phyloP scores from a whole-genome alignment of 1,140 invertebrate genomes.

The Pentalonia nigronervosa region DNA sequence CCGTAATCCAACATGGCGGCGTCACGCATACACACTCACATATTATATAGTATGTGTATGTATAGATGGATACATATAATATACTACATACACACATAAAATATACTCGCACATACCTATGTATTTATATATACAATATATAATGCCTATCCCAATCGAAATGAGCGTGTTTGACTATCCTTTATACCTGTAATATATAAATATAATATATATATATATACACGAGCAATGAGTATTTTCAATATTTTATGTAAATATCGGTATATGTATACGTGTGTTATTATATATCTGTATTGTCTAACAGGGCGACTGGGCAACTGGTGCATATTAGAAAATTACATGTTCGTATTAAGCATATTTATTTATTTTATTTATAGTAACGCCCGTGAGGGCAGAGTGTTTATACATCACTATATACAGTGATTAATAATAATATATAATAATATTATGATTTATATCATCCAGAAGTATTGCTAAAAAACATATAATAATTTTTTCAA shows the following conservation, averaged over 20 bases:
- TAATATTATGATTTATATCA: no score
- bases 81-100: neutral
- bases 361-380: no score
- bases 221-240: neutral
- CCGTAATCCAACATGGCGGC: slow-evolving; percentile 37
- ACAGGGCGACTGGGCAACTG: neutral
- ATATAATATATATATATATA: neutral
- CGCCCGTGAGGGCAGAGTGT: no score
- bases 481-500: no score
- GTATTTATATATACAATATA: neutral
- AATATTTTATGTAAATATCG: neutral
- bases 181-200: neutral
- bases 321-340: no score
- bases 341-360: no score
- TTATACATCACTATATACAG: no score
- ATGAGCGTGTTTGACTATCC: slow-evolving; percentile 23
- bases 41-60: neutral
- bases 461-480: no score
- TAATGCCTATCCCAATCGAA: slow-evolving; percentile 33
- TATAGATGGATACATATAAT: neutral
- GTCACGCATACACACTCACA: neutral
- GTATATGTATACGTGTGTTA: neutral
- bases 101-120: neutral
- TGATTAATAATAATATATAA: no score
- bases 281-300: neutral